Evolutionary conservation across 1,140 invertebrate species (phyloP), one percentile per base, ranked within the genome.

Genomic region (Drosophila melanogaster): DNA sequence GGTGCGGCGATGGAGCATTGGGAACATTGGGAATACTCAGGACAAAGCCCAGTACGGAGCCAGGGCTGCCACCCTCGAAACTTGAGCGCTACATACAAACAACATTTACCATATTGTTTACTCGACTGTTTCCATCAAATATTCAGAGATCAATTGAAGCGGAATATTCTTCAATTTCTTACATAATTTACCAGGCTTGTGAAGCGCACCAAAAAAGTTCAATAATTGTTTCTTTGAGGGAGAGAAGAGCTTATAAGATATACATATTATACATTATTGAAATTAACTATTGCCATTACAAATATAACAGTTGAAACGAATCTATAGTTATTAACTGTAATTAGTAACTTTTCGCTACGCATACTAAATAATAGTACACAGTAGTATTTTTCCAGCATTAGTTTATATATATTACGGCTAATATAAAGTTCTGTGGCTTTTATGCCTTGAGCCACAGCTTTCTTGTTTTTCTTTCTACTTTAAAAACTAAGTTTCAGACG

Each of bases 41-140:
- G 60, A 67, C 64, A 67, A 67, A 67, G 46, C 59, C 46, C 59
- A 59, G 53, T n/a, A 40, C 15, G 44, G 10, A 30, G 51, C 26
- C 51, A 60, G 61, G 55, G 61, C n/a, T 49, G 43, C 62, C 54
- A 59, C 53, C 58, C 37, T 8, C 12, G 26, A 49, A 53, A 53
- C 30, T 65, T 67, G 40, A 19, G 10, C 15, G 59, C 35, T 66
- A 57, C 51, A 40, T 70, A 57, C n/a, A 49, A 70, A 70, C 50
- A 70, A 70, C 67, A 41, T 70, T 70, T 70, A 41, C 50, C 64
- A 70, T 70, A 70, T 70, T 70, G 67, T 70, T 70, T 70, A 70
- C 67, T 70, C 66, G 67, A 70, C 67, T 70, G 64, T 70, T 70
- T 35, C 51, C 67, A 70, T 70, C 66, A 70, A 69, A 70, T 70